phyloP scores from a whole-genome alignment of 1,140 invertebrate genomes.

The Metopolophium dirhodum region DNA sequence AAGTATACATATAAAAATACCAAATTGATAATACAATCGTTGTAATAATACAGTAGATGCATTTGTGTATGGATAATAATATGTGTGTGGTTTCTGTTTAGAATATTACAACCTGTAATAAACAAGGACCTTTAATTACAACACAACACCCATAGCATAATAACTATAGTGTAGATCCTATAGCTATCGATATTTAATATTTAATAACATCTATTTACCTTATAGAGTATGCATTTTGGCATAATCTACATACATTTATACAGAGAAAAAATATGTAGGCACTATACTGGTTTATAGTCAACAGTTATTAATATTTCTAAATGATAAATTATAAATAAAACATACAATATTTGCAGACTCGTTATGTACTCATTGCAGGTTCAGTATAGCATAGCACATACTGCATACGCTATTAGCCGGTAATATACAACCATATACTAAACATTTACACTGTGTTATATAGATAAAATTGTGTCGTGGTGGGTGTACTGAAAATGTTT shows the following conservation, averaged over 20 bases:
- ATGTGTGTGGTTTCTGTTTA: background rate
- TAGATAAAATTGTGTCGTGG: too few relatives aligned
- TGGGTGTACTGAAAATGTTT: too few relatives aligned
- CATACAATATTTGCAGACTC: background rate
- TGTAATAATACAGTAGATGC: too few relatives aligned
- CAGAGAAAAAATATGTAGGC: too few relatives aligned
- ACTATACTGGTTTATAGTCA: background rate
- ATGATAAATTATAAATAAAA: background rate
- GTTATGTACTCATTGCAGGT: background rate
- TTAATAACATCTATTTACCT: background rate
- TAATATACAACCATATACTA: background rate
- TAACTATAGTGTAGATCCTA: background rate
- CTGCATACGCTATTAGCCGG: background rate
- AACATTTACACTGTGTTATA: too few relatives aligned
- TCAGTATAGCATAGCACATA: background rate
- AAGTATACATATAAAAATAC: too few relatives aligned
- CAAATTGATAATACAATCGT: too few relatives aligned
- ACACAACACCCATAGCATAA: background rate
- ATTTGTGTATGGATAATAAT: too few relatives aligned
- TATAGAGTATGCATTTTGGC: too few relatives aligned
- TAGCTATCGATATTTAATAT: background rate
- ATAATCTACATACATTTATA: too few relatives aligned
- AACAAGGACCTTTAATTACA: background rate
- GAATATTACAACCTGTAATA: background rate
- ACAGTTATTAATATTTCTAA: background rate